Evolutionary conservation across 37 sponge, comb jelly and placozoan genomes (phyloP).

Genomic region (Beroe forskalii): DNA sequence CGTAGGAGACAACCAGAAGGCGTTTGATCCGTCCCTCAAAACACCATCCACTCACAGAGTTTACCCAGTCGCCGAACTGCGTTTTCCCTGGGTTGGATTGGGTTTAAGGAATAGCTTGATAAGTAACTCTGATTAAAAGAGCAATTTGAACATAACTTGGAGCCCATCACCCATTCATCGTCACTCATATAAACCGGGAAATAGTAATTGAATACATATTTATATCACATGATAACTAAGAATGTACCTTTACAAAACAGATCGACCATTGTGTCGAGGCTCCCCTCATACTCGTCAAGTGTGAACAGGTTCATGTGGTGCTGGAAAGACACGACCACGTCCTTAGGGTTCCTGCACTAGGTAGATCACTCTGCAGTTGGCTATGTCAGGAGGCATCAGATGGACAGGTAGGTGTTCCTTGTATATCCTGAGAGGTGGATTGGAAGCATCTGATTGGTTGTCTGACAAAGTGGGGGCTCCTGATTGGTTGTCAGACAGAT

Average conservation of each 20-base stretch:
- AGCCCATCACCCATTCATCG: no score
- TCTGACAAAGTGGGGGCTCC: background rate
- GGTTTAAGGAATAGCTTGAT: no score
- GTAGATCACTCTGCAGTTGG: constrained; percentile 38
- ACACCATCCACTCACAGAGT: background rate
- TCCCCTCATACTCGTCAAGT: background rate
- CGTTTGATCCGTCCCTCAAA: background rate
- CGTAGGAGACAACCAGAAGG: constrained; percentile 19
- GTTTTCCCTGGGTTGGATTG: background rate
- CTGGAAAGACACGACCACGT: constrained; percentile 51
- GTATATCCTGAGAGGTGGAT: background rate
- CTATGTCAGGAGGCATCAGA: constrained; percentile 16
- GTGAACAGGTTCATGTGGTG: constrained; percentile 55
- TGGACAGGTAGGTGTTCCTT: constrained; percentile 52
- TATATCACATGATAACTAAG: no score
- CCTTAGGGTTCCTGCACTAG: constrained; percentile 36
- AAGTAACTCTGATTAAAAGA: no score
- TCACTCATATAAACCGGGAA: no score
- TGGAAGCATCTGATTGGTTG: background rate
- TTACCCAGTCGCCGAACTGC: constrained; percentile 46
- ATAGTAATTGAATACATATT: no score
- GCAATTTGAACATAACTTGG: no score
- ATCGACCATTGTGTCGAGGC: constrained; percentile 19
- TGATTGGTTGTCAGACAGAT: no score
- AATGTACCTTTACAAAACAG: constrained; percentile 49